A percentile compares a stretch with the other conserved stretches of the same genome.
Evolutionary conservation across 2,113 vertebrate genomes (phyloP).

Genomic region (Psittacula cyanocephala): DNA sequence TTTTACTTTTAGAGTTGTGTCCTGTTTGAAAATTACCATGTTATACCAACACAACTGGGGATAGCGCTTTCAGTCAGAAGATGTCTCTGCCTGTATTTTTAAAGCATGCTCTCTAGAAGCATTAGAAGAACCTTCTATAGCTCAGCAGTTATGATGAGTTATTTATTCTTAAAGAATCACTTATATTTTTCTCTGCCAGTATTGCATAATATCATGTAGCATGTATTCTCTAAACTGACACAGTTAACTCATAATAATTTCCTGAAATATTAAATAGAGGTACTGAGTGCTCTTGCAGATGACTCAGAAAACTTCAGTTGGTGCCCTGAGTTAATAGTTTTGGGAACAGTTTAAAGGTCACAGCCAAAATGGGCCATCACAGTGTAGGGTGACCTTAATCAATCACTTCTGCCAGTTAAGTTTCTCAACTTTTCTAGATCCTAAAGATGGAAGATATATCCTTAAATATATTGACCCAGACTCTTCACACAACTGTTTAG

Average conservation of each 20-base stretch:
- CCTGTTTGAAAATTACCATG: constrained; percentile 45
- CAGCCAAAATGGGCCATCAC: not conserved
- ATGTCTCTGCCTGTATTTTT: not conserved
- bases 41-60: constrained; percentile 4
- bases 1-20: constrained; percentile 68
- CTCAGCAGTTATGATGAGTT: not conserved
- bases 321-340: not conserved
- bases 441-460: not conserved
- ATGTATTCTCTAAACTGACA: not conserved
- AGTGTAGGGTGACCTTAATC: not conserved
- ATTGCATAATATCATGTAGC: not conserved
- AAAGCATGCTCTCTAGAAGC: constrained; percentile 30
- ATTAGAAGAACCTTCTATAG: constrained; percentile 1
- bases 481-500: not conserved
- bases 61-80: constrained; percentile 19
- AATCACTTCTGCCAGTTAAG: not conserved
- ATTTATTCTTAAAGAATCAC: not conserved
- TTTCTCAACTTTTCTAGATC: not conserved
- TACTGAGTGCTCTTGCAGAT: not conserved
- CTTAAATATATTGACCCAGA: not conserved
- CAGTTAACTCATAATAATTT: not conserved
- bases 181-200: not conserved
- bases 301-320: not conserved
- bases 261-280: not conserved
- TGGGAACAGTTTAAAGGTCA: not conserved